Base-by-base conservation (phyloP, 2,113 vertebrate species). In the Amphiprion ocellaris region DNA sequence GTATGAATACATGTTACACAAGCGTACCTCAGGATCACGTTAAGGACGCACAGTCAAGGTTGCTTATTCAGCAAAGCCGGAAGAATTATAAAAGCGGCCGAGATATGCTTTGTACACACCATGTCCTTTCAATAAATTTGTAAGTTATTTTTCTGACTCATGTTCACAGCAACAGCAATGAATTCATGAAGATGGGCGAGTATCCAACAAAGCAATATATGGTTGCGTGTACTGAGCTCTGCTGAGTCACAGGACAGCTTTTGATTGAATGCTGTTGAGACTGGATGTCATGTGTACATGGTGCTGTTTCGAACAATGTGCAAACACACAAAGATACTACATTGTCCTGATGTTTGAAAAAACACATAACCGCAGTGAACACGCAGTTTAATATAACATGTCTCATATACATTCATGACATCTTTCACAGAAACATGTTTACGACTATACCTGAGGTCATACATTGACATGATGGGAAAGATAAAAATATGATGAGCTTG, bases 41-140 rank as follows among this genome's bases (percentile, higher is more conserved):
- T 14, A 44, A 44, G 8, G 41, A 44, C 3, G 12, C 41, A 15
- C 2, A 21, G 11, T 46, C 9, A 26, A 53, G 17, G 26, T 4
- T 47, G 74, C 77, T 75, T 44, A 61, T 9, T 69, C 47, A 52
- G 67, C 7, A 56, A 65, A 61, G 49, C 47, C 10, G 39, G 39
- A 23, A 60, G 5, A 62, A 33, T 68, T 59, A 44, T 79, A 28
- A 49, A 58, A 53, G 53, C 12, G 41, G 69, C 16, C 21, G 49
- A 52, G 19, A 21, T 9, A 4, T 21, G 49, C 49, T 10, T 16
- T n/a, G 58, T 62, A 60, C 41, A 66, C 69, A 75, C 4, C 19
- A 21, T 61, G 39, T 41, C 12, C 68, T 61, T 23, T 76, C 56
- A 69, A n/a, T 77, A 46, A 37, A 77, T 80, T 58, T 62, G 19